Base-by-base conservation (phyloP, 2,888 invertebrate genomes). In the Drosophila borealis region DNA sequence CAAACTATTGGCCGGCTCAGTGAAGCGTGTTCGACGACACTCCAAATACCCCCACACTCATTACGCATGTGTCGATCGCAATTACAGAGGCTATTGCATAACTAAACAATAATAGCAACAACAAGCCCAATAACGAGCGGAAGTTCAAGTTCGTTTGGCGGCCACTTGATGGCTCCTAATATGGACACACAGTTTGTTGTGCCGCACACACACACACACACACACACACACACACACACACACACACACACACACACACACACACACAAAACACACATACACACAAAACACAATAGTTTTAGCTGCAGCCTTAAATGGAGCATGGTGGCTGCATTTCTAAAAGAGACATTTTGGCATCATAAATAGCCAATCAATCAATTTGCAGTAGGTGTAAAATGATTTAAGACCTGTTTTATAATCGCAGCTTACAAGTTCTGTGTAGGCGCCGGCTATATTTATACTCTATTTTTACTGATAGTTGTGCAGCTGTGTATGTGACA, bases 81-180 rank as follows among this genome's bases (percentile, higher is more conserved):
- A 73, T 66, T 71, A 55, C 61, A 75, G 70, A 61, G n/a, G 44
- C 59, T 57, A 77, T 83, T 83, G 74, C 74, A 77, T 77, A 80
- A 83, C 55, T 56, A 64, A 62, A 73, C 51, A 56, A 33, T 11
- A 59, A 48, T 2, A 59, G 41, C 11, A 36, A 51, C 10, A 42
- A n/a, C 46, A 50, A 17, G 11, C 13, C 13, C 36, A 34, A 51
- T 37, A 60, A 19, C 44, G 25, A 59, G 78, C 85, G 88, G 85
- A 85, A 85, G 85, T 85, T 86, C 85, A 85, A 86, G 85, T 86
- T 88, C 86, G 74, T 63, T 80, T 83, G 72, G 53, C 73, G 66
- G 78, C 79, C 68, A 68, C 39, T 55, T 54, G 57, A 44, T 64
- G 66, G 19, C 67, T 59, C 88, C 82, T 62, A 77, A 71, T 87